Evolutionary conservation across 2,113 vertebrate genomes (phyloP), one percentile per base, ranked within the genome.

Genomic region (Phrynosoma platyrhinos): DNA sequence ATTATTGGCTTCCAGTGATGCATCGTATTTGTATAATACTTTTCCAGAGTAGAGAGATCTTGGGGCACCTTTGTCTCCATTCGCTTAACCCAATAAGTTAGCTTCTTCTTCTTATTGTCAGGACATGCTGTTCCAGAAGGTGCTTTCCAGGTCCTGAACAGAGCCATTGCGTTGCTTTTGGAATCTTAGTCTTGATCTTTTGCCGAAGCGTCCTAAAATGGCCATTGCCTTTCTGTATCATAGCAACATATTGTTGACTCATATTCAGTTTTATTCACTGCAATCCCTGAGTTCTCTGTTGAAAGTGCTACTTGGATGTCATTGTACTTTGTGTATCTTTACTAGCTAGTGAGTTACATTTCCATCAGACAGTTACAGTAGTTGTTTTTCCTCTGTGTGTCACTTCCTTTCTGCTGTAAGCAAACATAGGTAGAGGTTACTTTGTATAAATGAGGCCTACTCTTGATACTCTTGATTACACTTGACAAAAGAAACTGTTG

Each of bases 211-310:
- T n/a, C 36, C 40, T 66, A 5, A 87, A 81, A 62, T 23, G 27
- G n/a, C 58, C 9, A 74, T 40, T 62, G 78, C 2, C 30, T 10
- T 82, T 66, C 40, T 16, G 55, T 85, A 21, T n/a, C 74, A 82
- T 75, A 47, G 79, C 42, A 87, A 82, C 79, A 1, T 64, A 32
- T 72, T 76, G 58, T 82, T 66, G n/a, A n/a, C 8, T 88, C 42
- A 3, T 80, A 2, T 80, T 53, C 27, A 21, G 14, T 72, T 47
- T 87, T 87, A 75, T 64, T 18, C 18, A 40, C 7, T 58, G 55
- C 14, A 53, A 69, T 9, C 69, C n/a, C 40, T 47, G 42, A 77
- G 53, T 79, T 42, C 53, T 64, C 25, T 1, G 3, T 62, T 62
- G 42, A 78, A 80, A 87, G 23, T 30, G 16, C 25, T 30, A 6